Conservation (phyloP, 2,797 vertebrate species). For the Nyctibius grandis region DNA sequence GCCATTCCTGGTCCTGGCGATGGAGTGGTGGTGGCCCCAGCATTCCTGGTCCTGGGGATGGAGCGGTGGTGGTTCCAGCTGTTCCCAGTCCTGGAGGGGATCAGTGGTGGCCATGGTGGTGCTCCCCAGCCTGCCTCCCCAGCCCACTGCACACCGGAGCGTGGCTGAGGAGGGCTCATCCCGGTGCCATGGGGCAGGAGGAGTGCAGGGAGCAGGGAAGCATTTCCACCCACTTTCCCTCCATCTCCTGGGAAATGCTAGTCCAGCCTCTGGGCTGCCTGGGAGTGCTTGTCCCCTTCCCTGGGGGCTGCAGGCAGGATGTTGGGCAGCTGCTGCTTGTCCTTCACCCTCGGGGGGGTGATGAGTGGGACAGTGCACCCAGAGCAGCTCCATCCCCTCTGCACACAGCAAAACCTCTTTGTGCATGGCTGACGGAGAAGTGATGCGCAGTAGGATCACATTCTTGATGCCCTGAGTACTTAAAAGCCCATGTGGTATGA, state of each 20-base stretch:
- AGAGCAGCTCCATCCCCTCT: background rate
- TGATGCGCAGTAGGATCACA: background rate
- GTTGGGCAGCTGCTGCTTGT: background rate
- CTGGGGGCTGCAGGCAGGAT: background rate
- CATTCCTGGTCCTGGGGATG: too few relatives aligned
- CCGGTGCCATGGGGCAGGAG: fast-evolving
- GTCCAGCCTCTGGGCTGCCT: background rate
- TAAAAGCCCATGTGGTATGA: background rate
- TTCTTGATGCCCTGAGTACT: background rate
- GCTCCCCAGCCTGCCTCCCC: background rate
- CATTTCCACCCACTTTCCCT: background rate
- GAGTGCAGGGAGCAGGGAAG: fast-evolving
- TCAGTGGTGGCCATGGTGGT: fast-evolving
- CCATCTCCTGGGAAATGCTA: background rate
- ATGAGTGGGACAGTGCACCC: too few relatives aligned
- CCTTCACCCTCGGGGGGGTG: fast-evolving
- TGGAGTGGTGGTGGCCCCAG: too few relatives aligned
- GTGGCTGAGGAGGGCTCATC: background rate
- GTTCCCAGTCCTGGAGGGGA: background rate
- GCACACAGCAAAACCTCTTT: background rate
- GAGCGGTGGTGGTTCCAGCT: background rate
- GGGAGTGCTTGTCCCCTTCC: background rate
- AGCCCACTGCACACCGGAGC: fast-evolving
- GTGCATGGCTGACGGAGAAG: background rate
- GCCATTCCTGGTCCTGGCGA: too few relatives aligned